phyloP scores from a whole-genome alignment of 2,113 vertebrate species.

The Laticauda colubrina region DNA sequence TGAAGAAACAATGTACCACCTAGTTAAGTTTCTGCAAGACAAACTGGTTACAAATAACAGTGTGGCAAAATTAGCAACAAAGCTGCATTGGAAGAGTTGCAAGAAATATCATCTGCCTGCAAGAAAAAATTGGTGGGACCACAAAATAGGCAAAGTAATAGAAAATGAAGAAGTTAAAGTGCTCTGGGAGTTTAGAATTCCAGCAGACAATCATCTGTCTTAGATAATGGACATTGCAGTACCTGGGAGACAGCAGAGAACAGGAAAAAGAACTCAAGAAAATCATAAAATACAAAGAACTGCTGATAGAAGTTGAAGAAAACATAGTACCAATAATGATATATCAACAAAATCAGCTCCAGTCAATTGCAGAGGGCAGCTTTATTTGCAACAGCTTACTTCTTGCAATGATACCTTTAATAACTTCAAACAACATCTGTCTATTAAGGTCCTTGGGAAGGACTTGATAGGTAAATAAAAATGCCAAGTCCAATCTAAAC shows the following conservation, averaged over 20 bases:
- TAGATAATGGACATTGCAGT: not conserved
- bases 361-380: not conserved
- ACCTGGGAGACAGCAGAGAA: not conserved
- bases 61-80: not conserved
- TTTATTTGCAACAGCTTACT: not conserved
- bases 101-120: not conserved
- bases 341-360: not conserved
- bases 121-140: not conserved
- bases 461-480: not conserved
- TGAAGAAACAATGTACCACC: not conserved
- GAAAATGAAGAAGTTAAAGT: not conserved
- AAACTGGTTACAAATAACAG: not conserved
- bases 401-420: not conserved
- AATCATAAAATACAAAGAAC: not conserved
- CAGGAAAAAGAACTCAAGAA: not conserved
- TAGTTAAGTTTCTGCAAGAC: not conserved
- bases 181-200: not conserved
- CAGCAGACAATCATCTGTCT: not conserved
- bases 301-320: not conserved
- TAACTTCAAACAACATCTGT: not conserved
- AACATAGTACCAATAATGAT: not conserved
- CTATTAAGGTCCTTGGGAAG: not conserved
- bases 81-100: not conserved
- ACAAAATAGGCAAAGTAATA: not conserved
- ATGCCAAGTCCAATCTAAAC: not conserved